Percentiles rank a stretch among this genome's conserved stretches.
Evolutionary conservation across 2,797 vertebrate species (phyloP).

Genomic region (Caiman crocodilus): DNA sequence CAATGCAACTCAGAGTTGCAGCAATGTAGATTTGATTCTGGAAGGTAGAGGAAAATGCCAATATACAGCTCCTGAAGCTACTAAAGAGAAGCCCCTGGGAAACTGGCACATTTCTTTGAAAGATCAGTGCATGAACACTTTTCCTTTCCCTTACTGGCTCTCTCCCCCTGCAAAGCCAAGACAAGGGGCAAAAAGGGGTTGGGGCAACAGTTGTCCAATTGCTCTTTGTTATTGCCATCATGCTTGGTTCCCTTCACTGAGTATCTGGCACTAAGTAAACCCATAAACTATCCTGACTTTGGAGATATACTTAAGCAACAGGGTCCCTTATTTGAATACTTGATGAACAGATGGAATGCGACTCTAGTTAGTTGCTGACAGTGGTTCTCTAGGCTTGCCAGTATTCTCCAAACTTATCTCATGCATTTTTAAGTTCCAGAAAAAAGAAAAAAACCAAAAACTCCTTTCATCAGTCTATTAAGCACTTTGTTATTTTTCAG

Average conservation of each 20-base stretch:
- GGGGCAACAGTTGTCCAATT: rapidly evolving
- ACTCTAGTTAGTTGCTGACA: background rate
- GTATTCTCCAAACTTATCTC: background rate
- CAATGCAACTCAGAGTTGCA: background rate
- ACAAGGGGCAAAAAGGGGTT: background rate
- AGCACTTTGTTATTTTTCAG: background rate
- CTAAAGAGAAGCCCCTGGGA: background rate
- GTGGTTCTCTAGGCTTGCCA: background rate
- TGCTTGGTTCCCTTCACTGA: background rate
- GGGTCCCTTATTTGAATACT: background rate
- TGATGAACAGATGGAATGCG: background rate
- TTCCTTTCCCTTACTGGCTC: background rate
- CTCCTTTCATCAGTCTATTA: background rate
- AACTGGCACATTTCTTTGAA: background rate
- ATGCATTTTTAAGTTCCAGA: background rate
- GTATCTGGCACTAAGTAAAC: background rate
- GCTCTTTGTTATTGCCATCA: background rate
- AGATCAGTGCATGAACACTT: rapidly evolving
- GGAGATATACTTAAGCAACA: background rate
- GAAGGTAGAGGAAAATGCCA: background rate
- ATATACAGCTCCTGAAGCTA: background rate
- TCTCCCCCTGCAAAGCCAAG: no score
- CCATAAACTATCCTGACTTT: background rate
- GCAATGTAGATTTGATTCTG: background rate
- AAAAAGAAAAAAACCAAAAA: background rate